Evolutionary conservation across 2,888 invertebrate genomes (phyloP).

Genomic region (Kuschelorhynchus macadamiae): DNA sequence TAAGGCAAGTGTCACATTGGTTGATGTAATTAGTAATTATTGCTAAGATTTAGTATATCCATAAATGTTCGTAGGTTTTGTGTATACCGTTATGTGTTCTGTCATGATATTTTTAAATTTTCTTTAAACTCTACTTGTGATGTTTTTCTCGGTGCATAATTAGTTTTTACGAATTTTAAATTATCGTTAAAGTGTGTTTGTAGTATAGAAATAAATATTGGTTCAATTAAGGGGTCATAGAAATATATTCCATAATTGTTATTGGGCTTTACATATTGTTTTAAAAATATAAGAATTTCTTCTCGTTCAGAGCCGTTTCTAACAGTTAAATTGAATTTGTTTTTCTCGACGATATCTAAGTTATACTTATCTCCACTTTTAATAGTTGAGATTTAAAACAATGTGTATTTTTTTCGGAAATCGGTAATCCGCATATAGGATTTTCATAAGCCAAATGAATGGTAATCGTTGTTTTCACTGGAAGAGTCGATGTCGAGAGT

Average conservation of each 20-base stretch:
- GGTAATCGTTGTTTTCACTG: not conserved
- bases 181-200: slow-evolving; percentile 7
- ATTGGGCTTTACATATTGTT: slow-evolving; percentile 12
- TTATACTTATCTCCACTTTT: slow-evolving; percentile 6
- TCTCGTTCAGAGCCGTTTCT: slow-evolving; percentile 15
- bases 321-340: slow-evolving; percentile 18
- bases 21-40: slow-evolving; percentile 13
- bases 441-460: slow-evolving; percentile 20
- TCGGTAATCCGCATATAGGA: slow-evolving; percentile 19
- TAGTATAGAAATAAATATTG: slow-evolving; percentile 8
- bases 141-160: slow-evolving; percentile 5
- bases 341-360: slow-evolving; percentile 18
- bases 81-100: slow-evolving; percentile 6
- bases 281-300: slow-evolving; percentile 9
- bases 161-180: slow-evolving; percentile 8
- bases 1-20: slow-evolving; percentile 8
- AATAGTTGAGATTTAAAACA: slow-evolving; percentile 12
- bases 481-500: too few species aligned
- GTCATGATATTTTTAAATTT: not conserved
- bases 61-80: slow-evolving; percentile 4
- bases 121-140: not conserved
- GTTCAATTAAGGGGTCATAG: slow-evolving; percentile 12
- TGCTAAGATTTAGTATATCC: not conserved
- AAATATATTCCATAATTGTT: slow-evolving; percentile 18
- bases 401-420: slow-evolving; percentile 14